Base-by-base conservation (phyloP, 2,888 invertebrate species). In the Pantelozetes paolii region DNA sequence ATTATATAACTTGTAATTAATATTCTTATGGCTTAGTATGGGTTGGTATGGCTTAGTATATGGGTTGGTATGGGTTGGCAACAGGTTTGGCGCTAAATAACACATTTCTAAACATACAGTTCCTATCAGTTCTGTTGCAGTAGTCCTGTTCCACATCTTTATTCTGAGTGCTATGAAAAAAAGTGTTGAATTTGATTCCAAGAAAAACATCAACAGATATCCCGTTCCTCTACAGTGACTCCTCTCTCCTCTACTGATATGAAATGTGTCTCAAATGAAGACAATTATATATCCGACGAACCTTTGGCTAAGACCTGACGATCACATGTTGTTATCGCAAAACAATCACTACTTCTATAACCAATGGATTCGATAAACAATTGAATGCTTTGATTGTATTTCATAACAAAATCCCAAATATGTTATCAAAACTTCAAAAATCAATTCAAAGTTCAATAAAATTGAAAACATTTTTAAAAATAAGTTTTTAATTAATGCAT, bases 81-180 rank as follows among this genome's bases (percentile, higher is more conserved):
- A 62, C 62, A 62, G 36, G 62, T 62, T 62, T 62, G 32, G n/a
- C n/a, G n/a, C n/a, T n/a, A n/a, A n/a, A n/a, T 0, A 32, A 18
- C 11, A 62, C n/a, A 62, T 32, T 30, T 26, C 30, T 5, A n/a
- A n/a, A n/a, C n/a, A n/a, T n/a, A n/a, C n/a, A n/a, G n/a, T n/a
- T n/a, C n/a, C n/a, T n/a, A n/a, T 30, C 20, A 9, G 11, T 45
- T 15, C 45, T 13, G 8, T 6, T 15, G 18, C 45, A 45, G 23
- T 28, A 54, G 23, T 28, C 28, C 54, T 54, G 54, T 54, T 18
- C 54, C 54, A 54, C 54, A 54, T 54, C 54, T 54, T 15, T 11
- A 2, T 15, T 18, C 45, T 45, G n/a, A n/a, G n/a, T n/a, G n/a
- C n/a, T n/a, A n/a, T n/a, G n/a, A n/a, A n/a, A n/a, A n/a, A n/a